phyloP scores from a whole-genome alignment of 2,113 vertebrate species.

The Casuarius casuarius region DNA sequence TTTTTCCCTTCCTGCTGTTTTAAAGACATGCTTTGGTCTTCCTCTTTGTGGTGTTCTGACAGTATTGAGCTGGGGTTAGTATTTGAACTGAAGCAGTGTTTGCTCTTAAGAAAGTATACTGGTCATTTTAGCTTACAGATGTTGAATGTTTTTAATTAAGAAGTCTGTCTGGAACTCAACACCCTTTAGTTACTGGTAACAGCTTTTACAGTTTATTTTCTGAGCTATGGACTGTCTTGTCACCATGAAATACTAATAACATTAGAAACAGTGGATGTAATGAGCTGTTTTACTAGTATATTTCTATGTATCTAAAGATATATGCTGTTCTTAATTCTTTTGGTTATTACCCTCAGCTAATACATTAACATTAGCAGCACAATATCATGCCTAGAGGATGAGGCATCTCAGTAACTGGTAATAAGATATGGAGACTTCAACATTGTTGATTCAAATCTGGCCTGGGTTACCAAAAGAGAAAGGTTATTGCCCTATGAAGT shows the following conservation, averaged over 20 bases:
- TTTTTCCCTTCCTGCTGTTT: not conserved
- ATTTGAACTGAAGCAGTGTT: constrained; percentile 1
- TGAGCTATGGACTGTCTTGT: not conserved
- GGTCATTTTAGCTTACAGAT: not conserved
- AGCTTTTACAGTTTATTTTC: not conserved
- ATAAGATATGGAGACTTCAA: not conserved
- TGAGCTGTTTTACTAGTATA: not conserved
- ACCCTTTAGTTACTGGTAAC: not conserved
- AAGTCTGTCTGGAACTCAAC: not conserved
- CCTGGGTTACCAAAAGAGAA: not conserved
- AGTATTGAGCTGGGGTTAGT: not conserved
- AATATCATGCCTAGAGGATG: not conserved
- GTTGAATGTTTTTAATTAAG: not conserved
- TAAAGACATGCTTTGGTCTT: constrained; percentile 14
- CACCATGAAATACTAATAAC: not conserved
- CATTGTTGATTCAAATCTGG: not conserved
- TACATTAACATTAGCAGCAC: not conserved
- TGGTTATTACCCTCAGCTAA: no score
- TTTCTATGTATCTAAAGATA: not conserved
- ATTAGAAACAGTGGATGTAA: not conserved
- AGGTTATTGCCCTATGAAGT: not conserved
- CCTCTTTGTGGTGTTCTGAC: not conserved
- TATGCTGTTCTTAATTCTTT: not conserved
- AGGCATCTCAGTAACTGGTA: not conserved
- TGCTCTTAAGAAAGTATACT: not conserved